Percentiles rank a stretch among this genome's conserved stretches.
Conservation (phyloP, 2,888 invertebrate genomes). For the Kryphioiulus occultus region DNA sequence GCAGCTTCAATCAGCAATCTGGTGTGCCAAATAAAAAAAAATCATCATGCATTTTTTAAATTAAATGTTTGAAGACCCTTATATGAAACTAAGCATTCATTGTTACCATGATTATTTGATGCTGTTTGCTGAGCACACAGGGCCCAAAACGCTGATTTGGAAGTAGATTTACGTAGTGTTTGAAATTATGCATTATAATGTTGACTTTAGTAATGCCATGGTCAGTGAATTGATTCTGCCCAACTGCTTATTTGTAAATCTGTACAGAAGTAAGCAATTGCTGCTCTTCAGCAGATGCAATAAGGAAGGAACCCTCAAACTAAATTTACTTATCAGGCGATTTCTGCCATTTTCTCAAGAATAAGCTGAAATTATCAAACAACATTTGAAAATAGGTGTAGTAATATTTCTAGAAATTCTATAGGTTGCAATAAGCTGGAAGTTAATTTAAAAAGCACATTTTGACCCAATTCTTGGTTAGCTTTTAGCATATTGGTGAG, state of each 20-base stretch:
- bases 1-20: neutral
- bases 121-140: too few relatives aligned
- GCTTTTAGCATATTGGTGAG: neutral
- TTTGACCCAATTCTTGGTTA: neutral
- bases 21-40: neutral
- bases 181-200: too few relatives aligned
- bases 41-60: neutral
- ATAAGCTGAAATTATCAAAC: too few relatives aligned
- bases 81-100: neutral
- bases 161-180: too few relatives aligned
- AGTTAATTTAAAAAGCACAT: neutral
- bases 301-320: neutral
- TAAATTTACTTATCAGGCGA: neutral
- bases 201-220: too few relatives aligned
- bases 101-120: neutral
- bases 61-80: neutral
- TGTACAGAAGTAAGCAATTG: neutral
- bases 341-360: too few relatives aligned
- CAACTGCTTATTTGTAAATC: too few relatives aligned
- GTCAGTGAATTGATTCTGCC: too few relatives aligned
- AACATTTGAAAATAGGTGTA: neutral
- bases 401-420: too few relatives aligned
- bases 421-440: neutral
- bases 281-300: neutral
- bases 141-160: too few relatives aligned